Evolutionary conservation across 2,888 invertebrate genomes (phyloP).

Genomic region (Drosophila mimetica): DNA sequence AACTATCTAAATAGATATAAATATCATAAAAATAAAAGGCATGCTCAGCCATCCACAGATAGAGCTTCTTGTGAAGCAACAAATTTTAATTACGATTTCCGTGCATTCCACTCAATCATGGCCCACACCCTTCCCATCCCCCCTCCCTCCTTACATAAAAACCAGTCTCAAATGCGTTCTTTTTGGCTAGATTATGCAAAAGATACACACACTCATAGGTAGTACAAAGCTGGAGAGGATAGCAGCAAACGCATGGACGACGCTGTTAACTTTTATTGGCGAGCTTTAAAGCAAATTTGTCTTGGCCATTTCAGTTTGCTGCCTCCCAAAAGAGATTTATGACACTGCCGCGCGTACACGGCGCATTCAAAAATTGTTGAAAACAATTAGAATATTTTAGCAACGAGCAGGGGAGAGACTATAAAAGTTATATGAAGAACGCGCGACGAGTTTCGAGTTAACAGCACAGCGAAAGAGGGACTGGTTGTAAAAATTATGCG

Average conservation of each 20-base stretch:
- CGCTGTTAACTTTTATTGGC: constrained; percentile 78
- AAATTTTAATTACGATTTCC: constrained; percentile 47
- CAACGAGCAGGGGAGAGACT: constrained; percentile 66
- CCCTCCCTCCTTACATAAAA: constrained; percentile 35
- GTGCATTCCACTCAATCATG: constrained; percentile 49
- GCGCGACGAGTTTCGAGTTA: constrained; percentile 38
- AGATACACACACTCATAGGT: constrained; percentile 16
- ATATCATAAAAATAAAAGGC: constrained; percentile 22
- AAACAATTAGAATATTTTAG: constrained; percentile 80
- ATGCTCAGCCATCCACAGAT: constrained; percentile 16
- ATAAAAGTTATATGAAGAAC: constrained; percentile 72
- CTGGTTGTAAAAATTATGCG: constrained; percentile 75
- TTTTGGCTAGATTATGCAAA: constrained; percentile 48
- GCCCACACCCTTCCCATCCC: neutral
- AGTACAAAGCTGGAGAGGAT: constrained; percentile 17
- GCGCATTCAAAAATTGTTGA: constrained; percentile 78
- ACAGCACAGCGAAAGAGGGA: constrained; percentile 14
- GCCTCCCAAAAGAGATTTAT: constrained; percentile 70
- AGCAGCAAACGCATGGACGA: constrained; percentile 19
- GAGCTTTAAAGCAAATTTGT: constrained; percentile 80
- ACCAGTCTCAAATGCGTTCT: constrained; percentile 45
- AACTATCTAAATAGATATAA: constrained; percentile 22
- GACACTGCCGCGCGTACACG: constrained; percentile 64
- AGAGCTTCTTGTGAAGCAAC: constrained; percentile 34
- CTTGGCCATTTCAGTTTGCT: constrained; percentile 58